Conservation (phyloP, 2,797 vertebrate genomes). For the Cossypha polioptera region DNA sequence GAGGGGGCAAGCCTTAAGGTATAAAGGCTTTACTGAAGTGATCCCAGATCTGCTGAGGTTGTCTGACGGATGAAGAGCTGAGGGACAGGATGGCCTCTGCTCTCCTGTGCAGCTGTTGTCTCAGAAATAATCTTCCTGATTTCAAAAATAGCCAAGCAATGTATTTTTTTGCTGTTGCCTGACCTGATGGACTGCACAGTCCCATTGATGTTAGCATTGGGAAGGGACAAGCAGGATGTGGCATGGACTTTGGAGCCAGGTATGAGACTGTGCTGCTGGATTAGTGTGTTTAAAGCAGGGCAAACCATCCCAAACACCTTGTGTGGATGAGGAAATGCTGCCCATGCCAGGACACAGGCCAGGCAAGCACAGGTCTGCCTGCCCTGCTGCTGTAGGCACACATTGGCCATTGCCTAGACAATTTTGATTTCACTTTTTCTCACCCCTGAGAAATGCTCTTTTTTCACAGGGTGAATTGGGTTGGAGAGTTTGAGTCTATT, state of each 20-base stretch:
- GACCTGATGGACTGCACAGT: not conserved
- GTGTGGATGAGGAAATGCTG: not conserved
- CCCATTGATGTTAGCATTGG: rapidly evolving
- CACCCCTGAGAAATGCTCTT: not conserved
- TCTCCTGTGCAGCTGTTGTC: not conserved
- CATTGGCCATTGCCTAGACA: not conserved
- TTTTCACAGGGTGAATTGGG: not conserved
- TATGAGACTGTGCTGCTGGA: not conserved
- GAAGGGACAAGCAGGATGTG: not conserved
- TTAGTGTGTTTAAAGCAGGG: not conserved
- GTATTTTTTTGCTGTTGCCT: not conserved
- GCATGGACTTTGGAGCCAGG: not conserved
- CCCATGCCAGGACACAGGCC: not conserved
- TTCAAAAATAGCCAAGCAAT: not conserved
- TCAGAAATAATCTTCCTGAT: not conserved
- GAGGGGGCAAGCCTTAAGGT: not conserved
- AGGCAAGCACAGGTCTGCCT: not conserved
- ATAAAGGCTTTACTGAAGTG: not conserved
- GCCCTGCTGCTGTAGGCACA: not conserved
- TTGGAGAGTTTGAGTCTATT: not conserved
- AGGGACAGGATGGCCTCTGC: not conserved
- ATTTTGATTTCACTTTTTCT: not conserved
- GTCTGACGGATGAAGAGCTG: not conserved
- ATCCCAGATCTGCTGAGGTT: not conserved
- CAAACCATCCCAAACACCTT: not conserved